Evolutionary conservation across 2,888 invertebrate genomes (phyloP), one percentile per base, ranked within the genome.

Genomic region (Eristalis tenax): DNA sequence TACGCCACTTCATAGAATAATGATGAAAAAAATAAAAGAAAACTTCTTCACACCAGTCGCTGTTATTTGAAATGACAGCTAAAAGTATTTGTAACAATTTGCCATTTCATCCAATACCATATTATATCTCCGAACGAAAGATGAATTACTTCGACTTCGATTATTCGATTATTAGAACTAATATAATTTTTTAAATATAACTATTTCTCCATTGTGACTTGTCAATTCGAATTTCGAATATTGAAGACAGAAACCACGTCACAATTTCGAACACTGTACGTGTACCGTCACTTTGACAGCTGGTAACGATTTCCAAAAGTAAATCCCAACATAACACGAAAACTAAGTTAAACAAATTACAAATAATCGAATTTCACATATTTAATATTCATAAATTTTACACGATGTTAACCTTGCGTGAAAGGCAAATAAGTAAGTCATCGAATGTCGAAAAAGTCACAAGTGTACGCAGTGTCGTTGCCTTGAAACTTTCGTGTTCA

Each of bases 381-480:
- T 28, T n/a, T 22, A 35, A 50, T 64, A 18, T 11, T 59, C 32
- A 1, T 4, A 64, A 15, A 32, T n/a, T 22, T 23, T 4, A 1
- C 77, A 94, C 90, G 89, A 96, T 96, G 96, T 92, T 95, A 89
- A 95, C 95, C 68, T 93, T 96, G 91, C 94, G 96, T 69, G 96
- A 96, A 91, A 95, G 95, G 89, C 96, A 96, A 93, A 95, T 96
- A 91, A 95, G 96, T 96, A 93, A 93, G 94, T 91, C 6, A 1
- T 65, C 22, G 22, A 18, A 18, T 22, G 1, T 11, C 13, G 10
- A n/a, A 10, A 2, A 15, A 6, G 10, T 65, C 38, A 1, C 2
- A 35, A 18, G 11, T 61, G 59, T n/a, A 18, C 18, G 2, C 10
- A n/a, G 13, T 38, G 18, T 59, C 4, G 0, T 59, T 26, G 4